These are phyloP conservation scores for Halocynthia roretzi DNA, from an alignment of 23 tunicate species.

Conservation along the genomic window DNA sequence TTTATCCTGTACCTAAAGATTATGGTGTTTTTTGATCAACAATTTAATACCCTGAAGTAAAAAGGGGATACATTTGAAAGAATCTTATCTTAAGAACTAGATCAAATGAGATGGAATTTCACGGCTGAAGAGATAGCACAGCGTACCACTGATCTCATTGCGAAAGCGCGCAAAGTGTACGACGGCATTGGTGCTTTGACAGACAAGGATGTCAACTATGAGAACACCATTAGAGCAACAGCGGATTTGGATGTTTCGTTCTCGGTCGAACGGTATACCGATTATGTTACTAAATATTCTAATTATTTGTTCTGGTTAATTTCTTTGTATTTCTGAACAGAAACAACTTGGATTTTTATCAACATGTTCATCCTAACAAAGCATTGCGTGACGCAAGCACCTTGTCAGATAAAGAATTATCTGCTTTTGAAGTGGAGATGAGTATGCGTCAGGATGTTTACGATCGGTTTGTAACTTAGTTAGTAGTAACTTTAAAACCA, in stretches of 20 bases:
- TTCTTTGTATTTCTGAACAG: constrained; percentile 17
- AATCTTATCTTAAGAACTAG: too few relatives aligned
- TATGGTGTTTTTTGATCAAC: too few relatives aligned
- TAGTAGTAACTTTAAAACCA: background rate
- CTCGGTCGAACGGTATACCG: constrained; percentile 33
- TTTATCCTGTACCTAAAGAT: too few relatives aligned
- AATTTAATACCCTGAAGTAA: too few relatives aligned
- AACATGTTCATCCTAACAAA: constrained; percentile 72
- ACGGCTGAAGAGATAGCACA: constrained; percentile 44
- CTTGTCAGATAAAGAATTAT: constrained; percentile 46
- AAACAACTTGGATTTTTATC: constrained; percentile 72
- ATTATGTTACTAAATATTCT: background rate
- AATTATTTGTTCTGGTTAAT: background rate
- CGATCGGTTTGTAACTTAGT: constrained; percentile 52
- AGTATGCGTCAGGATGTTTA: constrained; percentile 86
- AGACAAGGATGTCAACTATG: constrained; percentile 28
- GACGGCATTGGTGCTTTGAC: constrained; percentile 42
- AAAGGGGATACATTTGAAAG: too few relatives aligned
- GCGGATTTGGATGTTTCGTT: constrained; percentile 37
- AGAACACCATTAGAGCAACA: constrained; percentile 41
- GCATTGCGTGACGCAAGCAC: constrained; percentile 89
- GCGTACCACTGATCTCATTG: constrained; percentile 42
- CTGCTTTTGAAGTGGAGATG: constrained; percentile 73
- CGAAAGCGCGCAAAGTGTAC: constrained; percentile 29
- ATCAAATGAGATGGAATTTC: constrained; percentile 31